Conservation (phyloP, 2,113 vertebrate genomes). For the Sminthopsis crassicaudata region DNA sequence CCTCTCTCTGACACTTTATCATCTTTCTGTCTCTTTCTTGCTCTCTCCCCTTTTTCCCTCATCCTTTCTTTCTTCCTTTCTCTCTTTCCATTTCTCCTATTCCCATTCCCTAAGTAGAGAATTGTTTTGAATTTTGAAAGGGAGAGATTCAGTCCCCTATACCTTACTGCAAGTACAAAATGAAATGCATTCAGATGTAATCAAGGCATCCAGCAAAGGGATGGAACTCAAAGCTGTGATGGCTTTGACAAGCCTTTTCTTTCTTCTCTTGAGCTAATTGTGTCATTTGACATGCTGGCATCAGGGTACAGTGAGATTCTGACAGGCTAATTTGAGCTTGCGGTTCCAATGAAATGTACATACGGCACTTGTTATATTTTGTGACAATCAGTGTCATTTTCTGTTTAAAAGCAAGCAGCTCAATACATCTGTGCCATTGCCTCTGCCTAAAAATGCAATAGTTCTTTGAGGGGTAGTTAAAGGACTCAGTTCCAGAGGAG, state of each 20-base stretch:
- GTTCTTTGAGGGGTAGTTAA: constrained; percentile 5
- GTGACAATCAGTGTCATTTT: constrained; percentile 85
- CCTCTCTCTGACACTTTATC: no score
- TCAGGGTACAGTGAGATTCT: constrained; percentile 78
- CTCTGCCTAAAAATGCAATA: constrained; percentile 57
- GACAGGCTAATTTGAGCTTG: constrained; percentile 86
- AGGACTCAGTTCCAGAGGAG: background rate
- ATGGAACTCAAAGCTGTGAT: constrained; percentile 60
- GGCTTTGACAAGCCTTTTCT: constrained; percentile 81
- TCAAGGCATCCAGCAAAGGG: constrained; percentile 61
- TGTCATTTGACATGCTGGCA: constrained; percentile 81
- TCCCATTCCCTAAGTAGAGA: rapidly evolving
- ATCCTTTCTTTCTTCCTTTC: background rate
- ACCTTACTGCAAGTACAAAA: constrained; percentile 47
- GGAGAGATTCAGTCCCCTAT: constrained; percentile 54
- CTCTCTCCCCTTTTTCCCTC: background rate
- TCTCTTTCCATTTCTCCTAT: background rate
- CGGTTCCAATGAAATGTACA: constrained; percentile 78
- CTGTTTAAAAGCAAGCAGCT: constrained; percentile 77
- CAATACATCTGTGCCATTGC: constrained; percentile 63
- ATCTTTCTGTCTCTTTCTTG: no score
- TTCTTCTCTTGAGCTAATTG: constrained; percentile 83
- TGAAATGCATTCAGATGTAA: constrained; percentile 75
- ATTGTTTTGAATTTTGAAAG: constrained; percentile 7
- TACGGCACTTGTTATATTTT: constrained; percentile 79